Evolutionary conservation across 2,888 invertebrate species (phyloP), one percentile per base, ranked within the genome.

Genomic region (Ditula angustiorana): DNA sequence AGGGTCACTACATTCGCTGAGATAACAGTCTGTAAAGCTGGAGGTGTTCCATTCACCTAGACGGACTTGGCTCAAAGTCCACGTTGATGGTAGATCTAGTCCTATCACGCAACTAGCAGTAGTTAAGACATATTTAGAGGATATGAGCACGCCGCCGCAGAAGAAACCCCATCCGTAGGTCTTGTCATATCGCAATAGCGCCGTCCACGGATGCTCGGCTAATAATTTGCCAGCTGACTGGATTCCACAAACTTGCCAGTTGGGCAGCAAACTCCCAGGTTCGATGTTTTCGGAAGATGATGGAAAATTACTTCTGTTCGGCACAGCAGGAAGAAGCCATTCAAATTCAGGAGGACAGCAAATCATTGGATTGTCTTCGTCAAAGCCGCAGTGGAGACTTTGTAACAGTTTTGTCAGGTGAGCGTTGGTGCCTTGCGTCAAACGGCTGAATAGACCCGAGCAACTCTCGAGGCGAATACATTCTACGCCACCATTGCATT

Each of bases 321-420:
- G 5, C 11, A 5, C 11, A 0, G 5, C 23, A 7, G 7, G 3
- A n/a, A 11, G 4, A 21, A 16, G 8, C 8, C 5, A 2, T 19
- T 16, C 5, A 5, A 52, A 52, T 21, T 30, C 52, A 3, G 52
- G 30, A n/a, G 52, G 52, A 11, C 52, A 52, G 21, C 52, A 52
- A 33, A 52, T 21, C 30, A n/a, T 52, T n/a, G 52, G 52, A 7
- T 33, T 16, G n/a, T 2, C 0, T 0, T 33, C 8, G 10, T 30
- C n/a, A n/a, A 52, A 52, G n/a, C 52, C 52, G 1, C 52, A 52
- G 11, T 30, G 52, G 1, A 52, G 33, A 8, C 7, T 33, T 8
- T 11, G 11, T 1, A 13, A 5, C 11, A 49, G 0, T 10, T 49
- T 28, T 28, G 1, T 10, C n/a, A 52, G 21, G 19, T 21, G 3